Evolutionary conservation across 92 coral and sea anemone species (phyloP).

Genomic region (Pocillopora meandrina): DNA sequence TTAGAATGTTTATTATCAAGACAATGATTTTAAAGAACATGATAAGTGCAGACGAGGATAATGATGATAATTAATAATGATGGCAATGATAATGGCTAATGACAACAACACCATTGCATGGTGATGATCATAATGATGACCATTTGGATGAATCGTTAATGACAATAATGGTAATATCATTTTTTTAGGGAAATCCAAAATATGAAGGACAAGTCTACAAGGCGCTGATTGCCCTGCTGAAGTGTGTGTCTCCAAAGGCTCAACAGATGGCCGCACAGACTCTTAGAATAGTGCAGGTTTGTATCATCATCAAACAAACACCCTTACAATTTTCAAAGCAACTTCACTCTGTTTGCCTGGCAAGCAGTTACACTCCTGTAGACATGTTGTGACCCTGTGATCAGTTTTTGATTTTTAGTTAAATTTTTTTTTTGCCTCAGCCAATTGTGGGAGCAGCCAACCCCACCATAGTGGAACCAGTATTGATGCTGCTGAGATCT

Average conservation of each 20-base stretch:
- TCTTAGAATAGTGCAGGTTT: conserved; percentile 91
- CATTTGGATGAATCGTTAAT: neutral
- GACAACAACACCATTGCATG: neutral
- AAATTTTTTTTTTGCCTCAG: conserved; percentile 35
- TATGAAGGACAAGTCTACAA: conserved; percentile 95
- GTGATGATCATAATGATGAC: neutral
- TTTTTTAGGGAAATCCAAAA: conserved; percentile 90
- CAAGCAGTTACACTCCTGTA: too few species aligned
- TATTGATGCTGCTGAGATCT: conserved; percentile 82
- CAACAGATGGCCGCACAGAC: conserved; percentile 99
- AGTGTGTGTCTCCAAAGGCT: conserved; percentile 98
- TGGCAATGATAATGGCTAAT: neutral
- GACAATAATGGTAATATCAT: neutral
- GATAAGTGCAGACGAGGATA: neutral
- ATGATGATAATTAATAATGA: neutral
- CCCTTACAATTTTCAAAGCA: neutral
- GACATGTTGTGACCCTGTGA: neutral
- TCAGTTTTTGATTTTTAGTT: neutral
- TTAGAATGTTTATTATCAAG: too few species aligned
- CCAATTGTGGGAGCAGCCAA: conserved; percentile 91
- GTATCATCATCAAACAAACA: neutral
- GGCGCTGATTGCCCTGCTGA: conserved; percentile 85
- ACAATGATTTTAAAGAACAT: too few species aligned
- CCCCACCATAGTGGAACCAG: conserved; percentile 93
- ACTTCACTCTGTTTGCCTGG: too few species aligned